Evolutionary conservation across 2,888 invertebrate genomes (phyloP).

Genomic region (Xestia ashworthii): DNA sequence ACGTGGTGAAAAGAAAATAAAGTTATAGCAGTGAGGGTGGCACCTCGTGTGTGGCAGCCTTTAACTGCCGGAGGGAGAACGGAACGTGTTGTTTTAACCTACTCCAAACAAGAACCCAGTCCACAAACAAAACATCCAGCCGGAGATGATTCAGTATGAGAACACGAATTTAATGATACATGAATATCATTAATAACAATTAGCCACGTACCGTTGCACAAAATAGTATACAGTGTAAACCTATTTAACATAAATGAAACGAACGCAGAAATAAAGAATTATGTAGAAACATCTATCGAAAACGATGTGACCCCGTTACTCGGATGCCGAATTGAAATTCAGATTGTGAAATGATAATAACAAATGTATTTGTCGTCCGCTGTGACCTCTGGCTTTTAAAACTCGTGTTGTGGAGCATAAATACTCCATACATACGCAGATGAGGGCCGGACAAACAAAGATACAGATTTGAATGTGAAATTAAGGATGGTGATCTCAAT

Average conservation of each 20-base stretch:
- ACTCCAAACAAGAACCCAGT: constrained; percentile 68
- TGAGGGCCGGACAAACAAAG: constrained; percentile 85
- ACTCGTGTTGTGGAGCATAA: constrained; percentile 78
- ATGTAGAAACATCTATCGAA: constrained; percentile 83
- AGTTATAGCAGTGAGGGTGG: constrained; percentile 72
- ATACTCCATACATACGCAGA: constrained; percentile 85
- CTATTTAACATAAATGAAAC: constrained; percentile 70
- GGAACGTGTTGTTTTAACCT: constrained; percentile 76
- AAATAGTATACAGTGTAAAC: constrained; percentile 64
- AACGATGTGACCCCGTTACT: constrained; percentile 88
- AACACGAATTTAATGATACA: constrained; percentile 67
- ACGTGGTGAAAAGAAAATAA: constrained; percentile 76
- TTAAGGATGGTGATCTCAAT: constrained; percentile 82
- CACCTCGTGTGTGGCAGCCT: constrained; percentile 76
- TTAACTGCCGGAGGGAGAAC: constrained; percentile 70
- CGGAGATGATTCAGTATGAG: constrained; percentile 53
- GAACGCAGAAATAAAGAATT: constrained; percentile 77
- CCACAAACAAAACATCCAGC: constrained; percentile 69
- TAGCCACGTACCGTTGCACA: constrained; percentile 71
- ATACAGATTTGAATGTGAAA: constrained; percentile 86
- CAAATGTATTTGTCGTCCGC: constrained; percentile 85
- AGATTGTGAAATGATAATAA: constrained; percentile 86
- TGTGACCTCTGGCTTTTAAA: constrained; percentile 84
- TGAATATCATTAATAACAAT: constrained; percentile 76
- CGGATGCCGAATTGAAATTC: constrained; percentile 86